Percentiles rank a stretch among this genome's conserved stretches.
phyloP scores from a whole-genome alignment of 2,113 vertebrate genomes.

The Corythoichthys intestinalis region DNA sequence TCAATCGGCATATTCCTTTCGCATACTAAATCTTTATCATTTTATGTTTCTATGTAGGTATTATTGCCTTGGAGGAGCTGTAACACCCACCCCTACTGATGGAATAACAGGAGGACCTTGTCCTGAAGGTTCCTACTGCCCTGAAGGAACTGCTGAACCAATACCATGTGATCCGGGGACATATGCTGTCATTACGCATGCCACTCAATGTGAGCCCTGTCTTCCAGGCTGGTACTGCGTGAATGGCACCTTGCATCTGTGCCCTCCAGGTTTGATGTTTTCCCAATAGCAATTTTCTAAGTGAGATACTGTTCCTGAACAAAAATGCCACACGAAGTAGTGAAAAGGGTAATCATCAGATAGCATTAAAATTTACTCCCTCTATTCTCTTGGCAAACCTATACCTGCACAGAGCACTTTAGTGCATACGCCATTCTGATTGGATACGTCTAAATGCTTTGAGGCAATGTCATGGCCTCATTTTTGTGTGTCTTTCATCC shows the following conservation, averaged over 20 bases:
- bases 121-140: constrained; percentile 73
- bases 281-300: neutral
- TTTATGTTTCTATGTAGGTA: constrained; percentile 47
- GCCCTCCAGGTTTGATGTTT: constrained; percentile 78
- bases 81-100: constrained; percentile 61
- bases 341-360: neutral
- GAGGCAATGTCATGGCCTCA: neutral
- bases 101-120: constrained; percentile 74
- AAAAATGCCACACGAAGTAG: too few species aligned
- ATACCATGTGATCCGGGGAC: constrained; percentile 75
- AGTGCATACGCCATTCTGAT: neutral
- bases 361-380: neutral
- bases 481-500: neutral
- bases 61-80: constrained; percentile 67
- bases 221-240: constrained; percentile 79
- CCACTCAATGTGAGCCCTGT: constrained; percentile 75
- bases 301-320: too few species aligned
- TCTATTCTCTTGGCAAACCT: neutral
- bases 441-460: neutral
- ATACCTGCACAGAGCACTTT: neutral
- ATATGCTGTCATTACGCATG: constrained; percentile 62
- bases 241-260: constrained; percentile 68
- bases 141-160: constrained; percentile 67
- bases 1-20: too few species aligned
- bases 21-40: too few species aligned